Evolutionary conservation across 2,113 vertebrate genomes (phyloP).

Genomic region (Emydura subglobosa): DNA sequence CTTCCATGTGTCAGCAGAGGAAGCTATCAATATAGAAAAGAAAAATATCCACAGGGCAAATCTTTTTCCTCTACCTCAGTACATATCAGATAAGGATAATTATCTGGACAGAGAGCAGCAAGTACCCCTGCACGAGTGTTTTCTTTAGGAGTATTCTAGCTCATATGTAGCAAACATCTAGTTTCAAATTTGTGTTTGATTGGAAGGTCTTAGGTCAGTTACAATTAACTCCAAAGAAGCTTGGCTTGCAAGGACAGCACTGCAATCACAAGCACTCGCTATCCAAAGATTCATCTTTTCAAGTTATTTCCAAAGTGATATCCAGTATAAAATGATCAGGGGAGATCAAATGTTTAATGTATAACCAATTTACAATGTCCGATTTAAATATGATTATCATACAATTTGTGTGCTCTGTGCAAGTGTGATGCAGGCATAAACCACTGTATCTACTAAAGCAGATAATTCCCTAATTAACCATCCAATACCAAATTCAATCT

Average conservation of each 20-base stretch:
- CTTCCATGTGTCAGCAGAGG: background rate
- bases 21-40: background rate
- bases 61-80: background rate
- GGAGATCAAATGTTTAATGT: background rate
- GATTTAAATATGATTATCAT: background rate
- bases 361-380: background rate
- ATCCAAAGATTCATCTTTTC: background rate
- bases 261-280: background rate
- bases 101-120: background rate
- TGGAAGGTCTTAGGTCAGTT: background rate
- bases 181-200: background rate
- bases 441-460: background rate
- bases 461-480: constrained; percentile 21
- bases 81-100: background rate
- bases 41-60: background rate
- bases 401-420: background rate
- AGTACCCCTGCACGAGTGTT: background rate
- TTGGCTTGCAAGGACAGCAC: background rate
- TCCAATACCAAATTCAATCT: background rate
- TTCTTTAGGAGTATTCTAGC: background rate
- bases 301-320: background rate
- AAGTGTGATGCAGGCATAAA: background rate
- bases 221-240: background rate
- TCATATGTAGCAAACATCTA: background rate
- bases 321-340: background rate